Conservation (phyloP, 2,888 invertebrate species). For the Phyllotreta striolata region DNA sequence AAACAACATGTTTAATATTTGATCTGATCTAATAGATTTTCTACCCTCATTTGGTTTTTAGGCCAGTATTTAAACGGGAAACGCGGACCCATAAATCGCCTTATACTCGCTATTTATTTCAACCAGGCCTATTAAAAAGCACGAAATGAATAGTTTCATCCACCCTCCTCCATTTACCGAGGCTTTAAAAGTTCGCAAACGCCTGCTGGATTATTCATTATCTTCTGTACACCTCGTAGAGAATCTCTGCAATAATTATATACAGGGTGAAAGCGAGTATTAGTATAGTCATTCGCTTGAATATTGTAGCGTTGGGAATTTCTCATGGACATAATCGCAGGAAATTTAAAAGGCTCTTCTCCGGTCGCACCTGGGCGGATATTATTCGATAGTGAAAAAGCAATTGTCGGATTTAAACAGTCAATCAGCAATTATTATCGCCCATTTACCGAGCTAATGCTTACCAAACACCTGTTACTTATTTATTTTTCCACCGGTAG, state of each 20-base stretch:
- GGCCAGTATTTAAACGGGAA: too few species aligned
- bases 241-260: too few species aligned
- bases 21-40: constrained; percentile 54
- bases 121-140: too few species aligned
- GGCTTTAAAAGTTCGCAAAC: constrained; percentile 42
- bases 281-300: too few species aligned
- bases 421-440: constrained; percentile 38
- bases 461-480: constrained; percentile 36
- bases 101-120: too few species aligned
- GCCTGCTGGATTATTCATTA: neutral
- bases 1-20: constrained; percentile 54
- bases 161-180: constrained; percentile 32
- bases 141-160: too few species aligned
- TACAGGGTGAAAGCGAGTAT: too few species aligned
- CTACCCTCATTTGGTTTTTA: constrained; percentile 42
- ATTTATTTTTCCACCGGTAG: constrained; percentile 2
- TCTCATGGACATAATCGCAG: constrained; percentile 21
- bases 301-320: too few species aligned
- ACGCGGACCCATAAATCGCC: too few species aligned
- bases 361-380: constrained; percentile 32
- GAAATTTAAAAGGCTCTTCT: constrained; percentile 16
- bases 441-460: too few species aligned
- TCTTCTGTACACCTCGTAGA: too few species aligned
- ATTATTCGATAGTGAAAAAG: constrained; percentile 21
- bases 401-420: constrained; percentile 27